Conservation (phyloP, 2,888 invertebrate genomes). For the Scaptomyza tumidula region DNA sequence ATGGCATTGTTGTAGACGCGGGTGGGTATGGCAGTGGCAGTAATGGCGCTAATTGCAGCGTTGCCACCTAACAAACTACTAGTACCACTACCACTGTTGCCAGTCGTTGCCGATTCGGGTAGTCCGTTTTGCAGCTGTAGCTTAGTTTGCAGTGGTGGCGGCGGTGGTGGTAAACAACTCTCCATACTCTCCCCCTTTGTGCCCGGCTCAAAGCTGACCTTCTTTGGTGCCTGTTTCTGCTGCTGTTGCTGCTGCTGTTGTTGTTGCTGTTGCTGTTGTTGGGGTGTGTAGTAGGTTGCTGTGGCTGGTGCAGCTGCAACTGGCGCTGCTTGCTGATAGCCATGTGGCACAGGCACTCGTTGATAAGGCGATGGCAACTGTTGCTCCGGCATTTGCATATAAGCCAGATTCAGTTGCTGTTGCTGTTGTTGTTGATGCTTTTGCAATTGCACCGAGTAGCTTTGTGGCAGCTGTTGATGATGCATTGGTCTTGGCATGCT, state of each 20-base stretch:
- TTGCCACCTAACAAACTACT: conserved; percentile 11
- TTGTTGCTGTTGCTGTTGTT: conserved; percentile 63
- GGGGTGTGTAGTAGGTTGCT: conserved; percentile 22
- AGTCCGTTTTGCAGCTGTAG: conserved; percentile 71
- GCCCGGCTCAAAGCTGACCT: conserved; percentile 90
- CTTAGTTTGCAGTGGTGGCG: conserved; percentile 62
- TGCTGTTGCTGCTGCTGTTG: conserved; percentile 84
- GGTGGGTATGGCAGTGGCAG: conserved; percentile 84
- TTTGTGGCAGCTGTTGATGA: conserved; percentile 66
- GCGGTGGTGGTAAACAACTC: conserved; percentile 51
- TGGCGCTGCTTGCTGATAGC: conserved; percentile 85
- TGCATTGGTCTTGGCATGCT: conserved; percentile 66
- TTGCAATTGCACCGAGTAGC: conserved; percentile 76
- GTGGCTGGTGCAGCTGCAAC: conserved; percentile 82
- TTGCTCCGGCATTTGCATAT: conserved; percentile 69
- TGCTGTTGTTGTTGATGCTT: conserved; percentile 73
- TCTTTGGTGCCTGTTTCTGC: conserved; percentile 87
- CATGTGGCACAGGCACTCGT: conserved; percentile 87
- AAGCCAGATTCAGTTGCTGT: conserved; percentile 59
- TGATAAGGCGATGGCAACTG: conserved; percentile 86
- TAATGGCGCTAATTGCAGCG: conserved; percentile 64
- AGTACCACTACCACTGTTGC: conserved; percentile 1
- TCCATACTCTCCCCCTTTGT: conserved; percentile 87
- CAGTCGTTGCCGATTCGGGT: conserved; percentile 30
- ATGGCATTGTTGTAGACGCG: conserved; percentile 85